phyloP scores from a whole-genome alignment of 2,888 invertebrate genomes.

The Trilocha varians region DNA sequence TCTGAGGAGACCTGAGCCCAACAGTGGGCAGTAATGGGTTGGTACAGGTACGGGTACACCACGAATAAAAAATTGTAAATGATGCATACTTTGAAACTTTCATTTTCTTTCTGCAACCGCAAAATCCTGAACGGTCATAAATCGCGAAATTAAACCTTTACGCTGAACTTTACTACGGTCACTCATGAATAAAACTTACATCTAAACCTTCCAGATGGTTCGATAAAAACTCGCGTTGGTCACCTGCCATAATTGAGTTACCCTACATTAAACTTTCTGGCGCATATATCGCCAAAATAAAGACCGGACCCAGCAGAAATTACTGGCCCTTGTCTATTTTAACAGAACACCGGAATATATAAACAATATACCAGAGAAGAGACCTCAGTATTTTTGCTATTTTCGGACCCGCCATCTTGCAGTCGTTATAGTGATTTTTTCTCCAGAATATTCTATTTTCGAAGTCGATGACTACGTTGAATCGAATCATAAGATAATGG shows the following conservation, averaged over 20 bases:
- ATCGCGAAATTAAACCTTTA: not conserved
- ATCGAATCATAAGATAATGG: constrained; percentile 2
- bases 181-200: not conserved
- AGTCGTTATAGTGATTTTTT: constrained; percentile 6
- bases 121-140: not conserved
- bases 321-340: constrained; percentile 1
- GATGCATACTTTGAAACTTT: no score
- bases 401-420: constrained; percentile 4
- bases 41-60: no score
- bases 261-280: constrained; percentile 56
- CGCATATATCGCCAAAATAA: constrained; percentile 53
- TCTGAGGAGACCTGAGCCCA: no score
- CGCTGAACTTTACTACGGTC: not conserved
- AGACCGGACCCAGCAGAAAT: constrained; percentile 26
- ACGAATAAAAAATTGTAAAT: no score
- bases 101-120: no score
- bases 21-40: no score
- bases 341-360: not conserved
- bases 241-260: constrained; percentile 49
- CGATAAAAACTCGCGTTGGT: constrained; percentile 35
- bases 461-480: constrained; percentile 4
- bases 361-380: not conserved
- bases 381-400: not conserved
- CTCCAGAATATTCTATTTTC: constrained; percentile 4
- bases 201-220: not conserved